These are phyloP conservation scores for Drosophila simulans DNA, from an alignment of 1,140 invertebrate species.

Conservation along the genomic window DNA sequence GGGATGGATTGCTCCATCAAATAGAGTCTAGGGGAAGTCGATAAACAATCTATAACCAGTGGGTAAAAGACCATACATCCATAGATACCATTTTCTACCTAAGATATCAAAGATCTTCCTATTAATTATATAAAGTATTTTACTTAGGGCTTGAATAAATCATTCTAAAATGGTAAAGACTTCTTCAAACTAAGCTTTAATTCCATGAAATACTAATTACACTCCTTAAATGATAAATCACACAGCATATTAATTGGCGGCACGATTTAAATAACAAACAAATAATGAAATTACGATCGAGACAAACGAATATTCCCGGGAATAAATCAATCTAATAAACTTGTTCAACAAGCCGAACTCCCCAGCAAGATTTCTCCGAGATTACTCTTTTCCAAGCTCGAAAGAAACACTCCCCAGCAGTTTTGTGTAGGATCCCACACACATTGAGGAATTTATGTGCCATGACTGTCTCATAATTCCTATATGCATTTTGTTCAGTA, in stretches of 20 bases:
- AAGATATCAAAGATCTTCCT: too few species aligned
- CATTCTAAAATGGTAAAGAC: background rate
- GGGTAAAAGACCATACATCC: too few species aligned
- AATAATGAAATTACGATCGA: conserved; percentile 1
- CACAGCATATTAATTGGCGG: conserved; percentile 4
- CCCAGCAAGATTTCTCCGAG: conserved; percentile 21
- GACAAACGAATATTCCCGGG: background rate
- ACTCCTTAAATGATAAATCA: background rate
- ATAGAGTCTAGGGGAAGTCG: background rate
- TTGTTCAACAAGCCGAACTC: conserved; percentile 15
- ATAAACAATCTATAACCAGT: background rate
- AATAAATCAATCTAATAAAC: conserved; percentile 38
- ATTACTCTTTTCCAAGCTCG: conserved; percentile 24
- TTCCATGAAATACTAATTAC: too few species aligned
- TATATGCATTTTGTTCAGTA: conserved; percentile 53
- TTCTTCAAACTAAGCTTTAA: background rate
- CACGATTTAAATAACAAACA: conserved; percentile 3
- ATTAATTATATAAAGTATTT: background rate
- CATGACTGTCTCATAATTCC: conserved; percentile 65
- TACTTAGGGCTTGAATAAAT: background rate
- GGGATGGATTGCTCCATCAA: background rate
- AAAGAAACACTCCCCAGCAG: conserved; percentile 29
- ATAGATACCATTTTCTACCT: too few species aligned
- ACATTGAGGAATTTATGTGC: conserved; percentile 77
- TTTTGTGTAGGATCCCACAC: conserved; percentile 60